Conservation (phyloP, 2,888 invertebrate species). For the Mythimna loreyi region DNA sequence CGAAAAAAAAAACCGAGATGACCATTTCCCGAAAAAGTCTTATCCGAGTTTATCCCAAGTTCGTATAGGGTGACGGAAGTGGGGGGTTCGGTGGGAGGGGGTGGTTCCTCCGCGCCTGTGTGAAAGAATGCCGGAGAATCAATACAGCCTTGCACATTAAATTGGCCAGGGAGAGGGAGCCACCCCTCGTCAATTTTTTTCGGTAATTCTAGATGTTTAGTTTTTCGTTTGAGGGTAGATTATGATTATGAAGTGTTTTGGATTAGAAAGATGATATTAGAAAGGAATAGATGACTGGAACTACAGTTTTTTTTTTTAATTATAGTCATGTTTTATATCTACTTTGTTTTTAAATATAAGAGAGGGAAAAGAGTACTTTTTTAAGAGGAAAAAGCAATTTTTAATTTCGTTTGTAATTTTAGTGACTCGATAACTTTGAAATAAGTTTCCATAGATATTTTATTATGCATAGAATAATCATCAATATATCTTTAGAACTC, state of each 20-base stretch:
- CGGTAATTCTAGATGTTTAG: conserved; percentile 69
- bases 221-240: conserved; percentile 19
- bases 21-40: conserved; percentile 81
- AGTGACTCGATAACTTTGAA: no score
- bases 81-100: conserved; percentile 64
- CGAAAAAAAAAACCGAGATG: conserved; percentile 32
- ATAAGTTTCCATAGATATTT: no score
- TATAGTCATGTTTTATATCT: not conserved
- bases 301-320: no score
- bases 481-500: no score
- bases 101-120: conserved; percentile 84
- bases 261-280: not conserved
- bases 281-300: not conserved
- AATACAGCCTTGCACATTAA: conserved; percentile 89
- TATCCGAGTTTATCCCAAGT: conserved; percentile 83
- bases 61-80: conserved; percentile 66
- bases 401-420: no score
- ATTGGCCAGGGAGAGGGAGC: conserved; percentile 81
- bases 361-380: no score
- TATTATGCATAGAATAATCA: no score
- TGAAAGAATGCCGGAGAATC: conserved; percentile 90
- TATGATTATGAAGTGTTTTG: conserved; percentile 38
- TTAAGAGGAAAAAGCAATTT: no score
- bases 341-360: no score
- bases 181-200: conserved; percentile 77